Percentiles rank a stretch among this genome's conserved stretches.
Conservation (phyloP, 2,113 vertebrate genomes). For the Saguinus imperator region DNA sequence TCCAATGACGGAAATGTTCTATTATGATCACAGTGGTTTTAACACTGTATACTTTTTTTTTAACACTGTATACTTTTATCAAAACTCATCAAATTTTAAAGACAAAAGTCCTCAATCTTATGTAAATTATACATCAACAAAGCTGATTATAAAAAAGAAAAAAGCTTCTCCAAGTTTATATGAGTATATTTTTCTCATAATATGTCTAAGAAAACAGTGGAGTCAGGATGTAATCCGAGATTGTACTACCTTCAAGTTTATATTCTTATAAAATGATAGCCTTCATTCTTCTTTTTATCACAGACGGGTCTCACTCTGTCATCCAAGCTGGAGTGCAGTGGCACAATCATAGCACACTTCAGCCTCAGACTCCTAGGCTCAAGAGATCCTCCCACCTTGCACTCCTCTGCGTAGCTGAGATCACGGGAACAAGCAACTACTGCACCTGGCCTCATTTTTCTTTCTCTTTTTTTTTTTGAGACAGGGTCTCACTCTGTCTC, state of each 20-base stretch:
- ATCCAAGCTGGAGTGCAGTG: background rate
- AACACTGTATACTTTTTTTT: background rate
- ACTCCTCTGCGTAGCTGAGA: background rate
- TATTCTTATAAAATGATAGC: background rate
- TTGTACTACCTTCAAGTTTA: background rate
- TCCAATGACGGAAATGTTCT: background rate
- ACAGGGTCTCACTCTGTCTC: too few species aligned
- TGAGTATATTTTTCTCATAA: background rate
- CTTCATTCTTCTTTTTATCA: background rate
- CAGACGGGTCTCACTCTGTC: background rate
- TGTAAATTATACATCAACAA: background rate
- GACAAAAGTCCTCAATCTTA: background rate
- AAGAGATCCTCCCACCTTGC: background rate
- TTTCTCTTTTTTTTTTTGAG: too few species aligned
- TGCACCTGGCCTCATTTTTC: too few species aligned
- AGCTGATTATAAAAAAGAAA: constrained; percentile 17
- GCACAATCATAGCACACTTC: background rate
- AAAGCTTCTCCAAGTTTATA: background rate
- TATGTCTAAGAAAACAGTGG: background rate
- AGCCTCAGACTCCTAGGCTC: background rate
- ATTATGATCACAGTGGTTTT: background rate
- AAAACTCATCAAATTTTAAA: background rate
- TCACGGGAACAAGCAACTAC: background rate
- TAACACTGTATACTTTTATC: background rate
- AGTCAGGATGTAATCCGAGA: background rate